Evolutionary conservation across 2,113 vertebrate genomes (phyloP).

Genomic region (Garra rufa): DNA sequence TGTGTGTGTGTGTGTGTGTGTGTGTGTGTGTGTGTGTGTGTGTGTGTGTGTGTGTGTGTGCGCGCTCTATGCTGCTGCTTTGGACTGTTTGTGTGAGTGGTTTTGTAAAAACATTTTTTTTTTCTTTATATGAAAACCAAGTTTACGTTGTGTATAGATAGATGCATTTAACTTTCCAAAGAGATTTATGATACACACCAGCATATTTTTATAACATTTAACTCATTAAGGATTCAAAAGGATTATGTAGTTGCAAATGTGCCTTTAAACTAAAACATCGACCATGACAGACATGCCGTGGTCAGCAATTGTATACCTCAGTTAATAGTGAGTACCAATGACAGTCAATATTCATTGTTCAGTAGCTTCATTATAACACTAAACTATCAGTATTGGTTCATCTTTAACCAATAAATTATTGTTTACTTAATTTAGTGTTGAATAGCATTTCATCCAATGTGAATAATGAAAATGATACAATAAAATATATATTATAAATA

Average conservation of each 20-base stretch:
- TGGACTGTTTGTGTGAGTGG: background rate
- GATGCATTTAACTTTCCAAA: conserved; percentile 15
- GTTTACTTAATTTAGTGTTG: background rate
- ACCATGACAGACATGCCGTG: background rate
- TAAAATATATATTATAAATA: conserved; percentile 5
- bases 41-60: background rate
- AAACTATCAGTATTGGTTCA: background rate
- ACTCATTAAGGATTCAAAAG: background rate
- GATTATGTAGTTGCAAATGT: background rate
- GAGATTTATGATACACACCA: background rate
- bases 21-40: no score
- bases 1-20: background rate
- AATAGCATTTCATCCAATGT: background rate
- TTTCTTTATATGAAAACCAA: background rate
- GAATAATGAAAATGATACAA: background rate
- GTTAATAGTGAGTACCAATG: background rate
- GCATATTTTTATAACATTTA: conserved; percentile 11
- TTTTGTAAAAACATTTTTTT: conserved; percentile 22
- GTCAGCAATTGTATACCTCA: conserved; percentile 27
- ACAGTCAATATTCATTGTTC: background rate
- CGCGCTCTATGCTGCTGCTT: background rate
- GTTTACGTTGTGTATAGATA: conserved; percentile 7
- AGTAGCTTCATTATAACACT: background rate
- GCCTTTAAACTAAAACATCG: background rate
- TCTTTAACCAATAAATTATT: background rate